phyloP scores from a whole-genome alignment of 1,140 invertebrate genomes.

The Drosophila sucinea region DNA sequence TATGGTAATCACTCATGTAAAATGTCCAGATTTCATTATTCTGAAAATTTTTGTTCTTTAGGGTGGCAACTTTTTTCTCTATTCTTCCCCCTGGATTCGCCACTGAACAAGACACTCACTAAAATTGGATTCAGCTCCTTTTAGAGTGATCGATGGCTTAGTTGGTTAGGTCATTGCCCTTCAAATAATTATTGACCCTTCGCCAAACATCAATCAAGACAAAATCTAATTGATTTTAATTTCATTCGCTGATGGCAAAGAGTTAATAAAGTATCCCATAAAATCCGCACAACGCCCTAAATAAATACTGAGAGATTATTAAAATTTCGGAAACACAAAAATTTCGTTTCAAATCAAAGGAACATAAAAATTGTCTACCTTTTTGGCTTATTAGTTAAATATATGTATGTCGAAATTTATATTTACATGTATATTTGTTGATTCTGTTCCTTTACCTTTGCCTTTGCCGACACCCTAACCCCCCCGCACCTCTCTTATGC shows the following conservation, averaged over 20 bases:
- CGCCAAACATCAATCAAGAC: background rate
- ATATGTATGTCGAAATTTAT: background rate
- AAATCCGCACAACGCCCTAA: background rate
- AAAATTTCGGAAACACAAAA: background rate
- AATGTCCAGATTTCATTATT: no score
- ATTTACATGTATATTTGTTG: background rate
- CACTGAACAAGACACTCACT: no score
- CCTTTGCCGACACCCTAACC: background rate
- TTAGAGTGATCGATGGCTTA: no score
- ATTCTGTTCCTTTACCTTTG: background rate
- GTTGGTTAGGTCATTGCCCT: background rate
- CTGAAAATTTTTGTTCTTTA: no score
- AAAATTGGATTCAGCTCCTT: no score
- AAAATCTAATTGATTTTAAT: constrained; percentile 10
- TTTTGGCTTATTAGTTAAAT: background rate
- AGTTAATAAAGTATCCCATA: background rate
- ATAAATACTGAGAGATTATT: constrained; percentile 1
- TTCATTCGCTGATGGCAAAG: background rate
- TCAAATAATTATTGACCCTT: background rate
- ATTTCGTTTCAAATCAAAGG: background rate
- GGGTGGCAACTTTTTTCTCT: no score
- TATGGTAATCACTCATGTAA: no score
- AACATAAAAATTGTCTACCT: background rate
- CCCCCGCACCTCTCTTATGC: constrained; percentile 8
- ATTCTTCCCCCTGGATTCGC: no score